phyloP scores from a whole-genome alignment of 2,113 vertebrate genomes.

The Prionailurus bengalensis region DNA sequence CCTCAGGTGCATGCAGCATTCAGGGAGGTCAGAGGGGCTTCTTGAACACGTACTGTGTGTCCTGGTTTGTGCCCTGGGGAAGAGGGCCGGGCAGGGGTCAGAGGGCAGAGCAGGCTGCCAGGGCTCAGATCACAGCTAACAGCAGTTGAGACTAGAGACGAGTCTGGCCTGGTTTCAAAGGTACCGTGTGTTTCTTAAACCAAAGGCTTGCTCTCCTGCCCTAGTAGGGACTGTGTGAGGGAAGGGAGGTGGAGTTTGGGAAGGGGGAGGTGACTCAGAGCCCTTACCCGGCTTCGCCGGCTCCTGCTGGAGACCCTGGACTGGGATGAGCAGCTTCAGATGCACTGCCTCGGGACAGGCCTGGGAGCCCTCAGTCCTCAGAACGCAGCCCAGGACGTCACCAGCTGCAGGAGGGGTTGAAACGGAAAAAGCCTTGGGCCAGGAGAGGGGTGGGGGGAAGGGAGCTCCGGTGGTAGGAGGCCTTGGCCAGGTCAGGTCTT shows the following conservation, averaged over 20 bases:
- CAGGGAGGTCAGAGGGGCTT: background rate
- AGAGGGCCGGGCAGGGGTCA: background rate
- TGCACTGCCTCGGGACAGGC: background rate
- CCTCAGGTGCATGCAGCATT: background rate
- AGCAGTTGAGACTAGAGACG: background rate
- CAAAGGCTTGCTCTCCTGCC: background rate
- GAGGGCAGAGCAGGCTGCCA: background rate
- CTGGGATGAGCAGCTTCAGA: background rate
- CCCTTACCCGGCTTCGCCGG: background rate
- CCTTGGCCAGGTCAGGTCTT: background rate
- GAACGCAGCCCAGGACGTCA: background rate
- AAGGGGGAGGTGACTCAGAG: background rate
- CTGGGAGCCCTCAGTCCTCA: background rate
- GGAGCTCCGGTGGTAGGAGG: background rate
- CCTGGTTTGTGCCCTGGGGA: accelerated
- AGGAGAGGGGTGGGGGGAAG: background rate
- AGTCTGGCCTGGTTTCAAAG: background rate
- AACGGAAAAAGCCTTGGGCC: background rate
- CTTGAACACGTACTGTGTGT: background rate
- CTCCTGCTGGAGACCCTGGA: background rate
- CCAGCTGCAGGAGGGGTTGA: background rate
- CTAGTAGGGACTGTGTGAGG: background rate
- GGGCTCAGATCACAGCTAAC: background rate
- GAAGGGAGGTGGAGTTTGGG: background rate
- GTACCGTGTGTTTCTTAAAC: background rate